Evolutionary conservation across 2,888 invertebrate genomes (phyloP).

Genomic region (Conistra vaccinii): DNA sequence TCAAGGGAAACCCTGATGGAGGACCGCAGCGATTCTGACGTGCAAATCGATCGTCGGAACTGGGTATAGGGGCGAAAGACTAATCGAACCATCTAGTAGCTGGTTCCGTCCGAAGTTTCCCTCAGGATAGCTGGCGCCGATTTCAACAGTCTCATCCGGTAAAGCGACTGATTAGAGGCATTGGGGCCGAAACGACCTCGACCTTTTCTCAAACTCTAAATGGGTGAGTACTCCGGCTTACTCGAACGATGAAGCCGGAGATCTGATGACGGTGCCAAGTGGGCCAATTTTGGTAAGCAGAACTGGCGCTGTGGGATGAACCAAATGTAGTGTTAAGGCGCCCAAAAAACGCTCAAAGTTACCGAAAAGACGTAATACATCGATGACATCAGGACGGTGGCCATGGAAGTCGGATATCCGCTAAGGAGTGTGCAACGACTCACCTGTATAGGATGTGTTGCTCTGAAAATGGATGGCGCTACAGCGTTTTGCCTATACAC

Average conservation of each 20-base stretch:
- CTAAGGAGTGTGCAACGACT: conserved; percentile 87
- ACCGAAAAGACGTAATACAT: conserved; percentile 85
- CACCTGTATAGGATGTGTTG: conserved; percentile 85
- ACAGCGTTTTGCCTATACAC: conserved; percentile 84
- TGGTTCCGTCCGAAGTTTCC: conserved; percentile 95
- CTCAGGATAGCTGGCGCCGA: conserved; percentile 93
- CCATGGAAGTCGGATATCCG: conserved; percentile 58
- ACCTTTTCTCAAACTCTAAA: conserved; percentile 95
- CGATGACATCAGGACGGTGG: conserved; percentile 47
- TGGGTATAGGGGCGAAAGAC: conserved; percentile 94
- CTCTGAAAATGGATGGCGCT: conserved; percentile 75
- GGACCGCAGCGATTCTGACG: conserved; percentile 94
- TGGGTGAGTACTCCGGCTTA: conserved; percentile 93
- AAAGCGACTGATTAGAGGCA: conserved; percentile 94
- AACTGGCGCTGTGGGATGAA: conserved; percentile 95
- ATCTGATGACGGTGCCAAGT: conserved; percentile 91
- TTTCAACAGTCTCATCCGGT: conserved; percentile 91
- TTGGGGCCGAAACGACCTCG: conserved; percentile 93
- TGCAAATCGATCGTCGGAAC: conserved; percentile 95
- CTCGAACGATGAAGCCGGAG: conserved; percentile 90
- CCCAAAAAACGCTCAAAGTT: conserved; percentile 89
- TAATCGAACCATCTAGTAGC: conserved; percentile 95
- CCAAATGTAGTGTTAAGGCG: conserved; percentile 93
- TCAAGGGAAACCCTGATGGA: conserved; percentile 93
- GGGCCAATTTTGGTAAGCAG: conserved; percentile 95